A percentile compares a stretch with the other conserved stretches of the same genome.
These are phyloP conservation scores for Pecten maximus DNA, from an alignment of 2,888 invertebrate genomes.

Conservation along the genomic window DNA sequence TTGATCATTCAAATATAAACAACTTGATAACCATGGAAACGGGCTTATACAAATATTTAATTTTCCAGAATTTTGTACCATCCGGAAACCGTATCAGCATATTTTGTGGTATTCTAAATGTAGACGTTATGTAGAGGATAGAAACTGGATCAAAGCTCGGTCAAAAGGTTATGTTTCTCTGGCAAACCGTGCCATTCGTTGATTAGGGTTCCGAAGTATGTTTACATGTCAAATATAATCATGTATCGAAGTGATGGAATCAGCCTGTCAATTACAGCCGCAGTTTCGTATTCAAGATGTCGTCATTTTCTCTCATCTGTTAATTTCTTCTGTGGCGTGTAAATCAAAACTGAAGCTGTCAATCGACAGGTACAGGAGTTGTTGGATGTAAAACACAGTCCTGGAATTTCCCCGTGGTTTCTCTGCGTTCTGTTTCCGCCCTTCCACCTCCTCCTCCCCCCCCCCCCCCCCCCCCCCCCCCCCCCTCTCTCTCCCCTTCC, in stretches of 20 bases:
- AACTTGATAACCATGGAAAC: not conserved
- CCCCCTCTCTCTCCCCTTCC: not conserved
- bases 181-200: not conserved
- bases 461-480: not conserved
- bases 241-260: not conserved
- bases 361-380: not conserved
- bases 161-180: not conserved
- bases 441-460: not conserved
- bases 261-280: not conserved
- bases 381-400: not conserved
- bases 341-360: not conserved
- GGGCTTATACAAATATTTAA: not conserved
- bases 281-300: constrained; percentile 7
- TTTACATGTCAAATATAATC: not conserved
- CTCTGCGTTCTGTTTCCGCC: not conserved
- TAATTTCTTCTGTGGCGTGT: too few species aligned
- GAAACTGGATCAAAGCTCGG: constrained; percentile 6
- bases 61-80: not conserved
- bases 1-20: too few species aligned
- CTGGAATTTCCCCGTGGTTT: not conserved
- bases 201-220: not conserved
- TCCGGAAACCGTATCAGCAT: not conserved
- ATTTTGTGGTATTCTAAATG: not conserved
- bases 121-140: not conserved
- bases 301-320: not conserved